A percentile compares a stretch with the other conserved stretches of the same genome.
These are phyloP conservation scores for Arion vulgaris DNA, from an alignment of 1,140 invertebrate genomes.

Conservation along the genomic window DNA sequence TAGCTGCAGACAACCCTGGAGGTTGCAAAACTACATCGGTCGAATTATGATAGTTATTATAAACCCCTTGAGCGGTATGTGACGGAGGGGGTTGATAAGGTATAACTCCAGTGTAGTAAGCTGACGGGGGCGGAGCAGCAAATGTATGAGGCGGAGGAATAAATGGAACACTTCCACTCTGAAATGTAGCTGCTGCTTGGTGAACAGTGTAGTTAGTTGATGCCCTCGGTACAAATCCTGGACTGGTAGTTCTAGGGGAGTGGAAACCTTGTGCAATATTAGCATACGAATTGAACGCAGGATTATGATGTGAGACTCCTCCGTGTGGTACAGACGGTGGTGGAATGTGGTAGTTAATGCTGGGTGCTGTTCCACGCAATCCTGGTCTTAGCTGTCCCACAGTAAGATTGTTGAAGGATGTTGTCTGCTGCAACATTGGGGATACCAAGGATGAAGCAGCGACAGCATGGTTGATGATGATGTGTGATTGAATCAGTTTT, in stretches of 20 bases:
- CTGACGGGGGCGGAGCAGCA: neutral
- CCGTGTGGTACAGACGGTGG: neutral
- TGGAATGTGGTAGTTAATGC: slow-evolving; percentile 13
- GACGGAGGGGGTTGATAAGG: neutral
- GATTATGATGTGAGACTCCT: neutral
- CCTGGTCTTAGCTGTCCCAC: neutral
- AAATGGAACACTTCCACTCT: neutral
- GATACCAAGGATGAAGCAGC: slow-evolving; percentile 1
- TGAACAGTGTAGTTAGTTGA: neutral
- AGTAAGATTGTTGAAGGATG: neutral
- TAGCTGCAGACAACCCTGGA: neutral
- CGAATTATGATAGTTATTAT: neutral
- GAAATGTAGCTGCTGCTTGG: neutral
- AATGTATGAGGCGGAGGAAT: neutral
- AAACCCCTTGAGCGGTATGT: neutral
- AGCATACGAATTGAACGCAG: neutral
- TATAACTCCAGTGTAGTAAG: neutral
- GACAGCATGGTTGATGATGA: neutral
- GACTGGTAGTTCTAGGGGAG: neutral
- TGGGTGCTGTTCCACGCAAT: neutral
- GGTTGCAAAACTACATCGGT: neutral
- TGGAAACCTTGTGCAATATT: neutral
- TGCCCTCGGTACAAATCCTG: neutral
- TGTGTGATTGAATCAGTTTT: neutral
- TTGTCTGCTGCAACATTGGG: neutral